Conservation (phyloP, 2,888 invertebrate genomes). For the Euproctis similis region DNA sequence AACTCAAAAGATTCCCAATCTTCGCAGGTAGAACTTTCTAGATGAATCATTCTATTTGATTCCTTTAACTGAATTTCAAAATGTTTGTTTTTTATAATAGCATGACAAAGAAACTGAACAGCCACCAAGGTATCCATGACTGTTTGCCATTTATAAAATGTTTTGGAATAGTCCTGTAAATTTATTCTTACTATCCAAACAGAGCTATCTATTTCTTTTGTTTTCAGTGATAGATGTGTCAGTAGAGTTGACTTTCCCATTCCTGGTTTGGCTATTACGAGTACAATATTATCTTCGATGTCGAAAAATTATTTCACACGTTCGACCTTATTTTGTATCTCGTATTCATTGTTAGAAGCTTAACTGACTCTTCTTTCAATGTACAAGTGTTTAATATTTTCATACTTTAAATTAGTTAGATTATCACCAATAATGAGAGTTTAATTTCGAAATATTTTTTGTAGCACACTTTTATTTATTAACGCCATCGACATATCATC, state of each 20-base stretch:
- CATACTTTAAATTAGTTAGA: constrained; percentile 4
- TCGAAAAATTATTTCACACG: background rate
- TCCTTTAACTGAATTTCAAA: background rate
- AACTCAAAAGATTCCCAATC: constrained; percentile 1
- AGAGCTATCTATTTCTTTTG: constrained; percentile 3
- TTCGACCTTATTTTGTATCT: no score
- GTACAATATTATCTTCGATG: constrained; percentile 2
- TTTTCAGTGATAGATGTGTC: constrained; percentile 10
- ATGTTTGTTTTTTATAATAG: background rate
- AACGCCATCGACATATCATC: background rate
- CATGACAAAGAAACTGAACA: constrained; percentile 1
- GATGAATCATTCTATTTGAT: background rate
- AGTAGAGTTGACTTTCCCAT: constrained; percentile 15
- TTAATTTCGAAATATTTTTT: constrained; percentile 5
- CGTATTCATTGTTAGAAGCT: no score
- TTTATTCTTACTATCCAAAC: constrained; percentile 12
- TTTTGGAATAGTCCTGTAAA: constrained; percentile 3
- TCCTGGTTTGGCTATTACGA: constrained; percentile 7
- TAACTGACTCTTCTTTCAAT: constrained; percentile 7
- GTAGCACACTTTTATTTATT: constrained; percentile 2
- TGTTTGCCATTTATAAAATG: background rate
- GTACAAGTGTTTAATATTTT: constrained; percentile 6
- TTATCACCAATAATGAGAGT: constrained; percentile 4
- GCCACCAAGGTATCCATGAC: background rate
- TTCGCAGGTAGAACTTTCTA: constrained; percentile 1